Percentiles rank a stretch among this genome's conserved stretches.
Conservation (phyloP, 1,140 invertebrate genomes). For the Drosophila erecta region DNA sequence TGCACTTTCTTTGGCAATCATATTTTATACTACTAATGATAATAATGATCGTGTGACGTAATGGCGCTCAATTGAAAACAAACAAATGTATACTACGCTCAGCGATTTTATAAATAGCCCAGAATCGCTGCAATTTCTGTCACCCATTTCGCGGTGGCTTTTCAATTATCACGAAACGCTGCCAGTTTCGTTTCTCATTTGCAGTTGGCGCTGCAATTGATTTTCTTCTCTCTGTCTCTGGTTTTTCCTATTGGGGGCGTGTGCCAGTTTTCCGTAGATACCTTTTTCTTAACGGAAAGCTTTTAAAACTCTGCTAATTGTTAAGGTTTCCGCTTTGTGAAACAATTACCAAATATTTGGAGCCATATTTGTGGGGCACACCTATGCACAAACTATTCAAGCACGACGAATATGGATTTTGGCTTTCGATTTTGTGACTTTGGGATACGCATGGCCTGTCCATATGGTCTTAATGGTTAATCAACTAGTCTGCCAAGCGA, state of each 20-base stretch:
- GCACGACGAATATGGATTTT: slow-evolving; percentile 49
- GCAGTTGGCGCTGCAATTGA: slow-evolving; percentile 52
- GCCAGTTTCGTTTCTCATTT: slow-evolving; percentile 58
- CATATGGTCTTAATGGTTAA: slow-evolving; percentile 59
- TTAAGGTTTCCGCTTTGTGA: slow-evolving; percentile 66
- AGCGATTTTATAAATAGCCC: slow-evolving; percentile 60
- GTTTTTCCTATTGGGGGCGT: slow-evolving; percentile 51
- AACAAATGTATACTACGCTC: slow-evolving; percentile 16
- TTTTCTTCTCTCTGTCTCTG: slow-evolving; percentile 30
- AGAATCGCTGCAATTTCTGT: slow-evolving; percentile 58
- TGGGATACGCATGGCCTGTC: slow-evolving; percentile 41
- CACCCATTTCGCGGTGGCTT: slow-evolving; percentile 47
- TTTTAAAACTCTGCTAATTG: slow-evolving; percentile 60
- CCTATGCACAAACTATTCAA: slow-evolving; percentile 53
- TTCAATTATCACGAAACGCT: slow-evolving; percentile 64
- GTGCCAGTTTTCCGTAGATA: slow-evolving; percentile 47
- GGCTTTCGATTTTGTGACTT: slow-evolving; percentile 31
- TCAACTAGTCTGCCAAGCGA: slow-evolving; percentile 33
- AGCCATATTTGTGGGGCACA: slow-evolving; percentile 59
- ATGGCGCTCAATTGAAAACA: slow-evolving; percentile 21
- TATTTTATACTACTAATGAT: background rate
- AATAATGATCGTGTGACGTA: slow-evolving; percentile 34
- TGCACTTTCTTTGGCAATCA: slow-evolving; percentile 5
- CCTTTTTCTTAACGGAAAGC: slow-evolving; percentile 11
- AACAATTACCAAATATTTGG: slow-evolving; percentile 72